Evolutionary conservation across 1,140 invertebrate species (phyloP).

Genomic region (Psilanteris sp.): DNA sequence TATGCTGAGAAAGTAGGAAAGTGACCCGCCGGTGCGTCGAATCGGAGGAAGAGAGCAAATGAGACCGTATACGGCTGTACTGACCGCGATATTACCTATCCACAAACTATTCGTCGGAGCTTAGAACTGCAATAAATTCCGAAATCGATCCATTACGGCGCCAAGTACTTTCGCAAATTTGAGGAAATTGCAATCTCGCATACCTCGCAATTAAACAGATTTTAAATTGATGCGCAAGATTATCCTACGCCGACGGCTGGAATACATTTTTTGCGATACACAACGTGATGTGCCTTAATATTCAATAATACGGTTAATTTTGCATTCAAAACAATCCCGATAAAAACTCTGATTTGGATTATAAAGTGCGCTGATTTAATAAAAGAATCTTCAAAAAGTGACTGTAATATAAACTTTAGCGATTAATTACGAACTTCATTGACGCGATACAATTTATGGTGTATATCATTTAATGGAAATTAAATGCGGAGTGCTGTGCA

Average conservation of each 20-base stretch:
- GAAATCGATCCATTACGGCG: conserved; percentile 57
- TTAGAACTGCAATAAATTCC: conserved; percentile 62
- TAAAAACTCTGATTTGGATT: conserved; percentile 1
- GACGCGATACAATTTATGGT: conserved; percentile 12
- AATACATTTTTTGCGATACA: conserved; percentile 16
- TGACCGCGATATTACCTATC: conserved; percentile 57
- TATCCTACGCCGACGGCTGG: conserved; percentile 7
- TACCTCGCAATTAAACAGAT: conserved; percentile 59
- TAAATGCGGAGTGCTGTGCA: conserved; percentile 3
- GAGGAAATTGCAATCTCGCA: conserved; percentile 56
- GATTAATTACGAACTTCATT: conserved; percentile 1
- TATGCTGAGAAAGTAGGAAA: conserved; percentile 12
- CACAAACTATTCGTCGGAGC: conserved; percentile 58
- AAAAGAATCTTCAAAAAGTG: not conserved
- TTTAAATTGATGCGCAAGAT: conserved; percentile 50
- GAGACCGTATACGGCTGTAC: conserved; percentile 27
- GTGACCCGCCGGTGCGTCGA: not conserved
- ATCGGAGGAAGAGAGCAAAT: conserved; percentile 10
- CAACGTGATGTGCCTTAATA: conserved; percentile 17
- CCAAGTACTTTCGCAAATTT: conserved; percentile 52
- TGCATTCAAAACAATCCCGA: conserved; percentile 3
- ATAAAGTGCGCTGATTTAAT: not conserved
- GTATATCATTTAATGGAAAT: conserved; percentile 12
- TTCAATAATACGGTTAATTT: conserved; percentile 26
- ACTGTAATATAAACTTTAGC: conserved; percentile 1